Percentiles rank a stretch among this genome's conserved stretches.
These are phyloP conservation scores for Varecia variegata DNA, from an alignment of 2,797 vertebrate genomes.

Conservation along the genomic window DNA sequence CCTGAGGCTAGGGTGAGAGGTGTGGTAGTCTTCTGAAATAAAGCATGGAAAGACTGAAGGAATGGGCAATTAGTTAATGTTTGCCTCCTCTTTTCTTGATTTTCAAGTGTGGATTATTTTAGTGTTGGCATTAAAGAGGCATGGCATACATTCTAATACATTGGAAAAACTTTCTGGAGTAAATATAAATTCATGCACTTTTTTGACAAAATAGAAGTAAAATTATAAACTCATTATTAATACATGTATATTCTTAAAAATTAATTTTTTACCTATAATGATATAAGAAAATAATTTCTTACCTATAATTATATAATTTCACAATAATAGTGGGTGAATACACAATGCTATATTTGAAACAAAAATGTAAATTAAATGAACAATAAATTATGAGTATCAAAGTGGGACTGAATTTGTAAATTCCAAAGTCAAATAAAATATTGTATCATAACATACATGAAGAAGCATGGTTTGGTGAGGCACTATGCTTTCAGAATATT, in stretches of 20 bases:
- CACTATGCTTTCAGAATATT: neutral
- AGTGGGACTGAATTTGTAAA: neutral
- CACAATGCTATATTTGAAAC: neutral
- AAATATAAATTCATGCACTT: neutral
- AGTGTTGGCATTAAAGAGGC: neutral
- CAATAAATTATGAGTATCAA: neutral
- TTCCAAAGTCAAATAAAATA: slow-evolving; percentile 1
- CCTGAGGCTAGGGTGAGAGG: neutral
- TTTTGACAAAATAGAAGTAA: neutral
- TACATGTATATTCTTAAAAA: neutral
- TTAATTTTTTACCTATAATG: neutral
- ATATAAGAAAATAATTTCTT: neutral
- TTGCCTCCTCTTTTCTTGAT: neutral
- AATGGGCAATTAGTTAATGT: neutral
- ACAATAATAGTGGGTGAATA: neutral
- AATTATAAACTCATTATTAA: neutral
- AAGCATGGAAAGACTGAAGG: neutral
- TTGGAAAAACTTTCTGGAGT: neutral
- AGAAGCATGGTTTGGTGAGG: neutral
- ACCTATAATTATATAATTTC: neutral
- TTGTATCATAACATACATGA: neutral
- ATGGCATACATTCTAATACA: neutral
- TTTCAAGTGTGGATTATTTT: neutral
- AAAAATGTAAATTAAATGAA: neutral
- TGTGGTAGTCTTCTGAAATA: neutral